Percentiles rank a stretch among this genome's conserved stretches.
Conservation (phyloP, 1,140 invertebrate species). For the Eriosoma lanigerum region DNA sequence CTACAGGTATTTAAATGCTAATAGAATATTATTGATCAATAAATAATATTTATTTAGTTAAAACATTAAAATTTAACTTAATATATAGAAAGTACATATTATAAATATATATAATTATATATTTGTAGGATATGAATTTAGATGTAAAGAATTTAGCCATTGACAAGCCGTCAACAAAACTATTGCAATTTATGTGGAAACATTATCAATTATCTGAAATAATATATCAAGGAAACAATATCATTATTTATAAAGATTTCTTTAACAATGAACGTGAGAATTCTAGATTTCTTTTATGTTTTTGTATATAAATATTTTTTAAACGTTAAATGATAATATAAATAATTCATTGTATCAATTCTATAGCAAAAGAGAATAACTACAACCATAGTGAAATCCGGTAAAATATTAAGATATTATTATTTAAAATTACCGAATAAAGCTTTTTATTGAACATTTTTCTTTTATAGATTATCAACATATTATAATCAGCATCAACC, state of each 20-base stretch:
- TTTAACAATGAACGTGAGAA: slow-evolving; percentile 61
- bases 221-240: slow-evolving; percentile 85
- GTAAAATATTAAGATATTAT: too few relatives aligned
- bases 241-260: slow-evolving; percentile 84
- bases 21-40: slow-evolving; percentile 57
- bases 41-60: neutral
- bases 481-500: too few relatives aligned
- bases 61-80: neutral
- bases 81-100: neutral
- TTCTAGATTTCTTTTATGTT: neutral
- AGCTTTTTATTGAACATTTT: too few relatives aligned
- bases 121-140: slow-evolving; percentile 68
- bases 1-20: slow-evolving; percentile 62
- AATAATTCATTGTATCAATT: too few relatives aligned
- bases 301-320: neutral
- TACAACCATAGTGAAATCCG: too few relatives aligned
- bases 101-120: neutral
- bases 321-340: neutral
- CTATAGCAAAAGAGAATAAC: too few relatives aligned
- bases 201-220: slow-evolving; percentile 74
- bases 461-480: too few relatives aligned
- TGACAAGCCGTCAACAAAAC: slow-evolving; percentile 85
- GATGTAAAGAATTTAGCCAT: slow-evolving; percentile 76
- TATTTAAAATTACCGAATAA: too few relatives aligned
- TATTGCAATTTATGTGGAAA: slow-evolving; percentile 79